phyloP scores from a whole-genome alignment of 2,888 invertebrate species.

The Trichogramma evanescens region DNA sequence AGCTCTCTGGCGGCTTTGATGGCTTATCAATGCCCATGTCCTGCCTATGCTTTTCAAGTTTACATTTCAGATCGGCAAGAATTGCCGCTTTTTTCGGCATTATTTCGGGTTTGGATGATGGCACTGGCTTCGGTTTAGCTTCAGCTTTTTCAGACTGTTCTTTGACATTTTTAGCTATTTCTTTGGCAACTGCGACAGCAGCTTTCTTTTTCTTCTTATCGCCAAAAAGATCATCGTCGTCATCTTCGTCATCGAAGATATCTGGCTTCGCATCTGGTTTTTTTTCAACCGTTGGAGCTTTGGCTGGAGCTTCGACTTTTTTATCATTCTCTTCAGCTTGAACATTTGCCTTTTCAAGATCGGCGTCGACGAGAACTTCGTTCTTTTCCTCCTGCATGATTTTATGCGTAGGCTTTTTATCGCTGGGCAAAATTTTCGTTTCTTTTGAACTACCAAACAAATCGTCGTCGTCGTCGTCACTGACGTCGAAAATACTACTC shows the following conservation, averaged over 20 bases:
- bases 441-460: slow-evolving; percentile 19
- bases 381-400: slow-evolving; percentile 12
- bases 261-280: slow-evolving; percentile 3
- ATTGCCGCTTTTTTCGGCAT: slow-evolving; percentile 6
- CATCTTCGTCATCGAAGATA: slow-evolving; percentile 27
- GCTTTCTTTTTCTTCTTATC: slow-evolving; percentile 17
- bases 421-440: background rate
- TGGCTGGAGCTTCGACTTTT: background rate
- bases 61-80: slow-evolving; percentile 18
- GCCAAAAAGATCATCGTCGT: slow-evolving; percentile 29
- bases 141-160: background rate
- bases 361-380: background rate
- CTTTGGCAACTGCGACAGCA: background rate
- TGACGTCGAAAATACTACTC: slow-evolving; percentile 23
- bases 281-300: background rate
- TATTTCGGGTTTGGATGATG: background rate
- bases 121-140: slow-evolving; percentile 3
- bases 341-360: background rate
- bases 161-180: background rate
- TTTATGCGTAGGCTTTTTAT: background rate
- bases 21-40: background rate
- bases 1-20: background rate
- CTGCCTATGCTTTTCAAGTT: slow-evolving; percentile 7
- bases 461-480: slow-evolving; percentile 20
- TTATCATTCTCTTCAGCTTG: background rate